A percentile compares a stretch with the other conserved stretches of the same genome.
phyloP scores from a whole-genome alignment of 2,113 vertebrate genomes.

The Trichechus manatus region DNA sequence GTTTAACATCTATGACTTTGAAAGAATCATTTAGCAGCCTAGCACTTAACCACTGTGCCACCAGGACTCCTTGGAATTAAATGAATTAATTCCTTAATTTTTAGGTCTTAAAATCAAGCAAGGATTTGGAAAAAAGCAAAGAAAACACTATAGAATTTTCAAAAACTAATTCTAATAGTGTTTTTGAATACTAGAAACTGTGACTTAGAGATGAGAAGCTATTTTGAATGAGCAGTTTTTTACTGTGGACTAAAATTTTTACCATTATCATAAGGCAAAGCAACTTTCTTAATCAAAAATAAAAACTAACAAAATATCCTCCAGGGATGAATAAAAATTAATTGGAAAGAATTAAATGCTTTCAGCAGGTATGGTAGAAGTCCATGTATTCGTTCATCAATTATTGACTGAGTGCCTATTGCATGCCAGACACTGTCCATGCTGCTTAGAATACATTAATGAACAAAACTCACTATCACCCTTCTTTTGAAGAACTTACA shows the following conservation, averaged over 20 bases:
- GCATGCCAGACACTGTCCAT: not conserved
- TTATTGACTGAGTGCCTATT: not conserved
- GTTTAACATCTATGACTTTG: not conserved
- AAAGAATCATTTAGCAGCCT: not conserved
- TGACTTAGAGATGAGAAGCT: not conserved
- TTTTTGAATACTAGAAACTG: slow-evolving; percentile 6
- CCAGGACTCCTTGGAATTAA: not conserved
- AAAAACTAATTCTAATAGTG: not conserved
- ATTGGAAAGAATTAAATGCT: not conserved
- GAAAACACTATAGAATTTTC: not conserved
- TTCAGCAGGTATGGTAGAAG: not conserved
- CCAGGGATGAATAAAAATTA: not conserved
- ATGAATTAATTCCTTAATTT: slow-evolving; percentile 3
- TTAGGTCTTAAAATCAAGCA: not conserved
- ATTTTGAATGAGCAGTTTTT: not conserved
- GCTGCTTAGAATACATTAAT: not conserved
- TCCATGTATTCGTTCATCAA: not conserved
- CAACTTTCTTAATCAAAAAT: not conserved
- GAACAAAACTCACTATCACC: not conserved
- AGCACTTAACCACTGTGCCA: not conserved
- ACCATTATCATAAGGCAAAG: not conserved
- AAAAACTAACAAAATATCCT: not conserved
- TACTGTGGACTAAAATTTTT: not conserved
- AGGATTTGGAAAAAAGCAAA: not conserved
- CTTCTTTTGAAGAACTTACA: not conserved